Evolutionary conservation across 2,113 vertebrate species (phyloP).

Genomic region (Turnix velox): DNA sequence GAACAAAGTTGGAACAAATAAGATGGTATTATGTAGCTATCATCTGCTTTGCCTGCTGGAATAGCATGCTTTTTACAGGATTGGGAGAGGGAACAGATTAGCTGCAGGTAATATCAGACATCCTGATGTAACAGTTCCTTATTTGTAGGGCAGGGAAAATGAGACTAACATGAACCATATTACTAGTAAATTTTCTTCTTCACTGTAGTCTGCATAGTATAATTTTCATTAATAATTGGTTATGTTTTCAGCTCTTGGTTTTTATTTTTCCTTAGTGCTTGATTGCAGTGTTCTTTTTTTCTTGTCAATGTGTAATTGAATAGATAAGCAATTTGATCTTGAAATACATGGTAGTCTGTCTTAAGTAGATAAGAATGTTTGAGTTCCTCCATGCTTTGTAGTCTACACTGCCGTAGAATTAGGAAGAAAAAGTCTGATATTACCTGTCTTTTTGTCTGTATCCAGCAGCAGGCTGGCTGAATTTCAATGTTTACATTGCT

Average conservation of each 20-base stretch:
- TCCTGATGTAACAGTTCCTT: background rate
- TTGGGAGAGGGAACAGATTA: background rate
- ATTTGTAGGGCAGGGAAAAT: background rate
- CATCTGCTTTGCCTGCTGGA: background rate
- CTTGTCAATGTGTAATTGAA: background rate
- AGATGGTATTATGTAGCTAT: background rate
- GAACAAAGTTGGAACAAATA: background rate
- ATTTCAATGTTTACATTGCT: conserved; percentile 4
- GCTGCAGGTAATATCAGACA: background rate
- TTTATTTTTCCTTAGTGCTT: background rate
- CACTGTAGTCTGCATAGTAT: background rate
- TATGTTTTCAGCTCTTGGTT: background rate
- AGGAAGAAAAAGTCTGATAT: background rate
- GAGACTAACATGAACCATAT: background rate
- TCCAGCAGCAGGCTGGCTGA: background rate
- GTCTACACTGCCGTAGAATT: background rate
- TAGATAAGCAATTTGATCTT: background rate
- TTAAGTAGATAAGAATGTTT: background rate
- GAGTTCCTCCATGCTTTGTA: background rate
- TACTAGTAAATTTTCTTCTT: background rate
- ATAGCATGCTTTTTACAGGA: background rate
- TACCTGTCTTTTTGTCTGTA: background rate
- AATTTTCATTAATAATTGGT: background rate
- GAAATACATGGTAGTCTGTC: background rate
- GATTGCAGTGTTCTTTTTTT: background rate